phyloP scores from a whole-genome alignment of 2,113 vertebrate species.

The Callipepla californica region DNA sequence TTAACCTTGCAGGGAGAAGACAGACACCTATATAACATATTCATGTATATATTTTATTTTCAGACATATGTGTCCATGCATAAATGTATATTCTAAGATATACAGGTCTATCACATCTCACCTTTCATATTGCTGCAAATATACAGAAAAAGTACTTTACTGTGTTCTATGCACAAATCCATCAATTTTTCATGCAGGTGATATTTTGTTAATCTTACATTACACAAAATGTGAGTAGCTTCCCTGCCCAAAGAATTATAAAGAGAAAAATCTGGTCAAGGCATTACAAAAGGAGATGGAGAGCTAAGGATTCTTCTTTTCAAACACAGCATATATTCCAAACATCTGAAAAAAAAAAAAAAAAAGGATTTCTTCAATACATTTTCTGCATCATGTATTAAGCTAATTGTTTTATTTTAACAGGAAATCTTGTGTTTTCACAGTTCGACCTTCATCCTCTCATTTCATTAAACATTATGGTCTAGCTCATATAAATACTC shows the following conservation, averaged over 20 bases:
- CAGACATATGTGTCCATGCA: background rate
- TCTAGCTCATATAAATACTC: background rate
- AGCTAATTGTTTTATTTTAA: constrained; percentile 11
- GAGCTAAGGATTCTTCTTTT: constrained; percentile 3
- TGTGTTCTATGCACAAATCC: background rate
- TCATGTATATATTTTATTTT: constrained; percentile 43
- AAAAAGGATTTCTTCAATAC: background rate
- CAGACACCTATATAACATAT: constrained; percentile 32
- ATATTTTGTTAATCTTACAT: constrained; percentile 34
- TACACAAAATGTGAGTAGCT: background rate
- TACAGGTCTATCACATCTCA: background rate
- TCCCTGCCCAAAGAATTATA: background rate
- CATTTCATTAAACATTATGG: background rate
- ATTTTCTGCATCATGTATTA: constrained; percentile 6
- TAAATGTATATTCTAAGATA: constrained; percentile 28
- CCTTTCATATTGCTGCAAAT: background rate
- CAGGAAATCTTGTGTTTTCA: background rate
- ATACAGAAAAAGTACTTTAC: background rate
- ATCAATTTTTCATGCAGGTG: background rate
- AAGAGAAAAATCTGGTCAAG: constrained; percentile 16
- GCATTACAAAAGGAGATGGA: background rate
- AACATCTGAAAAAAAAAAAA: background rate
- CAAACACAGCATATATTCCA: background rate
- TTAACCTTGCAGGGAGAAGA: constrained; percentile 58
- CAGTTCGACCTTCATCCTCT: background rate